Conservation (phyloP, 2,888 invertebrate species). For the Synergus gifuensis region DNA sequence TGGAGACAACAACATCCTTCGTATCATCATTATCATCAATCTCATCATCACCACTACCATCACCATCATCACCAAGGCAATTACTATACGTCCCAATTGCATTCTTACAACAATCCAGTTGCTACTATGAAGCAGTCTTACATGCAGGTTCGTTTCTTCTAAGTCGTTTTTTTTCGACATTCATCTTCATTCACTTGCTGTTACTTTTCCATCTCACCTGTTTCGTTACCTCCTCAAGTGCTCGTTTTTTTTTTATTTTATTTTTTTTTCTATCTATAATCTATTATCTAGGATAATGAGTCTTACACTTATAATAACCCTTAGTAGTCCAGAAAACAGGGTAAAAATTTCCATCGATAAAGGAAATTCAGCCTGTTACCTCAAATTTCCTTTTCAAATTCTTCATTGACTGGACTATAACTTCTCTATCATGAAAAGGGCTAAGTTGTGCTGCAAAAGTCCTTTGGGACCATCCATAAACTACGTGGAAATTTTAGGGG, state of each 20-base stretch:
- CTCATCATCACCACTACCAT: conserved; percentile 67
- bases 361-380: too few species aligned
- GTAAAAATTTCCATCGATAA: too few species aligned
- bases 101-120: conserved; percentile 76
- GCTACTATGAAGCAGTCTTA: conserved; percentile 78
- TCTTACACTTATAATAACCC: neutral
- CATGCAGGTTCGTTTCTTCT: conserved; percentile 76
- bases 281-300: neutral
- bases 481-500: too few species aligned
- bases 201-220: neutral
- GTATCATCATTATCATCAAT: conserved; percentile 63
- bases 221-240: conserved; percentile 19
- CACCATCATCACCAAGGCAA: conserved; percentile 73
- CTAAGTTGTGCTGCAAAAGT: too few species aligned
- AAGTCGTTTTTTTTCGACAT: conserved; percentile 23
- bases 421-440: too few species aligned
- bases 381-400: too few species aligned
- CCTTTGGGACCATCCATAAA: too few species aligned
- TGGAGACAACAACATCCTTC: conserved; percentile 69
- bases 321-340: too few species aligned
- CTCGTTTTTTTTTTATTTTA: conserved; percentile 8
- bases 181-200: conserved; percentile 5
- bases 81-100: conserved; percentile 75
- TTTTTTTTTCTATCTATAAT: neutral
- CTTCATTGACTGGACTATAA: too few species aligned